Evolutionary conservation across 2,113 vertebrate genomes (phyloP).

Genomic region (Carollia perspicillata): DNA sequence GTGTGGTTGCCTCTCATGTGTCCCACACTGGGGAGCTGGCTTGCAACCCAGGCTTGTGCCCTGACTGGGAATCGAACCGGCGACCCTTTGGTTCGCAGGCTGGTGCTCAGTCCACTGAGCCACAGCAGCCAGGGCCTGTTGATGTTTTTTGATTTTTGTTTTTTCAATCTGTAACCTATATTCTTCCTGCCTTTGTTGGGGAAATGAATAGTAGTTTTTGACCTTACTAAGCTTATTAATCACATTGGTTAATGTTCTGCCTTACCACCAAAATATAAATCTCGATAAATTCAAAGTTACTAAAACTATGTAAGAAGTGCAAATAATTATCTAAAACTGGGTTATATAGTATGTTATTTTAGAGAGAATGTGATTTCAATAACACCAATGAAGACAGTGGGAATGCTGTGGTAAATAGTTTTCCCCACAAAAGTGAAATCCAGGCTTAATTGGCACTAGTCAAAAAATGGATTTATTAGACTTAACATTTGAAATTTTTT

Average conservation of each 20-base stretch:
- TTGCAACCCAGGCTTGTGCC: too few species aligned
- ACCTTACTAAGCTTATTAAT: background rate
- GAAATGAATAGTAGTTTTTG: background rate
- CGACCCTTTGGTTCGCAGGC: too few species aligned
- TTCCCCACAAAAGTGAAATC: background rate
- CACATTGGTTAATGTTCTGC: background rate
- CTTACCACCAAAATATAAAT: background rate
- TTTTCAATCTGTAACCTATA: background rate
- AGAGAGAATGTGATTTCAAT: background rate
- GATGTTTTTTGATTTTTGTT: background rate
- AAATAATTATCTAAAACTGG: background rate
- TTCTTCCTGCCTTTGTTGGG: background rate
- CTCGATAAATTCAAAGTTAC: background rate
- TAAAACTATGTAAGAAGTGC: background rate
- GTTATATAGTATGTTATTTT: background rate
- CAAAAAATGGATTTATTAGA: background rate
- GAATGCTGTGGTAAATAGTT: background rate
- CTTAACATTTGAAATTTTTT: constrained; percentile 7
- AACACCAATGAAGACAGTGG: background rate
- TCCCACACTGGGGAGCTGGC: too few species aligned
- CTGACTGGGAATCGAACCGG: too few species aligned
- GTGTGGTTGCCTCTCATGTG: too few species aligned
- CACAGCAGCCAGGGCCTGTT: background rate
- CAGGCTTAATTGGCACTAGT: background rate
- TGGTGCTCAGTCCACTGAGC: too few species aligned